Conservation (phyloP, 2,888 invertebrate species). For the Bombylius major region DNA sequence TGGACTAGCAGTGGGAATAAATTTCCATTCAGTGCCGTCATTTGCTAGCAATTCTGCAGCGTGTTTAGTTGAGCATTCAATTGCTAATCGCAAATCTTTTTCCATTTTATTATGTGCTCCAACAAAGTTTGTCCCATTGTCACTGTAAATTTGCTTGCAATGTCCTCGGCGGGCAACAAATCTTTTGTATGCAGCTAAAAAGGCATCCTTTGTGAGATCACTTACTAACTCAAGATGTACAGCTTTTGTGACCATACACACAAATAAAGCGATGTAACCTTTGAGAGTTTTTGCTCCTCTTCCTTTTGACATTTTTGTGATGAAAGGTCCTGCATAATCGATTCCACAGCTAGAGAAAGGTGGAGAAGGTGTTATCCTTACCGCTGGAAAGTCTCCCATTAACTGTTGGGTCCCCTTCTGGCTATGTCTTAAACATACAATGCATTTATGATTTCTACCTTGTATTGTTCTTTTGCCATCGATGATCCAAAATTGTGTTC, state of each 20-base stretch:
- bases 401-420: background rate
- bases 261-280: background rate
- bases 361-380: background rate
- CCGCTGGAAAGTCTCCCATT: background rate
- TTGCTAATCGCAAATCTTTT: background rate
- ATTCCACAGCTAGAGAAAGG: background rate
- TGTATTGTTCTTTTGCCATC: background rate
- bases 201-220: background rate
- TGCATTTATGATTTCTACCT: background rate
- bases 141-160: background rate
- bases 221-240: background rate
- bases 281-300: background rate
- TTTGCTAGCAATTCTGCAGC: background rate
- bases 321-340: background rate
- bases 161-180: background rate
- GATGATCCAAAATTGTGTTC: background rate
- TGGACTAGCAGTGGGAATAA: constrained; percentile 21
- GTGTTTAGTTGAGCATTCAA: background rate
- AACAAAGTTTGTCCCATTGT: background rate
- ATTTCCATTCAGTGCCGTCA: too few relatives aligned
- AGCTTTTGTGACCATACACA: background rate
- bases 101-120: background rate
- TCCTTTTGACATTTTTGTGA: background rate
- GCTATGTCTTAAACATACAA: background rate
- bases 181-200: background rate